These are phyloP conservation scores for Catharus fuscescens DNA, from an alignment of 2,113 vertebrate genomes.

Conservation along the genomic window DNA sequence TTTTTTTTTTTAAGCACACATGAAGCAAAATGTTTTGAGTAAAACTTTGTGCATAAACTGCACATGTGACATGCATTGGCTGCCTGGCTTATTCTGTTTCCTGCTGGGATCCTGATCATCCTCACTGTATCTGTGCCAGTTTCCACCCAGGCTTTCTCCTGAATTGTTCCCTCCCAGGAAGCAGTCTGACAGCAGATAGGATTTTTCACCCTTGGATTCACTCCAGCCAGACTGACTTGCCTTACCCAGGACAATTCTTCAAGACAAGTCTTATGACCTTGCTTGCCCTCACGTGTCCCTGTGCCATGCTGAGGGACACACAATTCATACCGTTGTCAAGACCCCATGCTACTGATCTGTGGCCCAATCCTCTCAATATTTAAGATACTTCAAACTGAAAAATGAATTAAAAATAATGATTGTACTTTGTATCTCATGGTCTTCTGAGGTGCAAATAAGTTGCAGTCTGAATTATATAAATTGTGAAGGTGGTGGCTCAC, in stretches of 20 bases:
- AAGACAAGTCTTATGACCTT: not conserved
- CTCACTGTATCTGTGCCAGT: not conserved
- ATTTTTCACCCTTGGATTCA: conserved; percentile 32
- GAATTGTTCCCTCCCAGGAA: not conserved
- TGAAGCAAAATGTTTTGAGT: not conserved
- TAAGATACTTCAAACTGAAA: not conserved
- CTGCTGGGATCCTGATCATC: fast-evolving
- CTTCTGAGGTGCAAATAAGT: not conserved
- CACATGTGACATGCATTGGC: fast-evolving
- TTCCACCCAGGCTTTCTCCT: not conserved
- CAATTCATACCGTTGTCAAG: conserved; percentile 52
- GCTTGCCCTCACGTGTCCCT: not conserved
- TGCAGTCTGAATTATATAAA: not conserved
- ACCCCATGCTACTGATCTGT: not conserved
- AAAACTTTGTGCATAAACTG: not conserved
- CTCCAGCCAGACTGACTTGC: conserved; percentile 51
- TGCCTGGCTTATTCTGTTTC: not conserved
- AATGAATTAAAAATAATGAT: conserved; percentile 22
- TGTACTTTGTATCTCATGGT: not conserved
- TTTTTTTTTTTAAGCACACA: not conserved
- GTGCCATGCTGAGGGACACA: not conserved
- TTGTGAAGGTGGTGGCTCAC: not conserved
- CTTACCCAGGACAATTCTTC: conserved; percentile 56
- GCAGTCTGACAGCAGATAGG: not conserved
- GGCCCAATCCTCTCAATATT: not conserved